Base-by-base conservation (phyloP, 2,797 vertebrate species). In the Hybognathus amarus region DNA sequence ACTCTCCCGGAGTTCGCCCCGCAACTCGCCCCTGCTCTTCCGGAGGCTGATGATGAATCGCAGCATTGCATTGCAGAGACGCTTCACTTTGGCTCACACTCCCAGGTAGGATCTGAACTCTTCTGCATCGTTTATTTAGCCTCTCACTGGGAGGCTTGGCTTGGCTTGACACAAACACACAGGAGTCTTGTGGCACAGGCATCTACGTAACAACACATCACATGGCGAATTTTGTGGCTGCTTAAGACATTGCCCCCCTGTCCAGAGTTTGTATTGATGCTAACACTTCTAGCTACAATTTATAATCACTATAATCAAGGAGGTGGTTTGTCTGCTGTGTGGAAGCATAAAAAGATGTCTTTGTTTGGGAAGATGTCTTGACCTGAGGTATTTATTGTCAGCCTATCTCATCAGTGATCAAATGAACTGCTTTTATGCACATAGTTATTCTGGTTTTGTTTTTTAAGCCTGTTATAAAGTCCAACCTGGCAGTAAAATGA, bases 61-160 rank as follows among this genome's bases (percentile, higher is more conserved):
- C 85, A 96, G 96, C 91, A 95, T 96, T 90, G 94, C 95, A 74
- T 93, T 96, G 80, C 96, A 96, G 94, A 93, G 96, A 83, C 95
- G 94, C 78, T 95, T 95, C 91, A 95, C 94, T 2, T 87, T 95
- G 89, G 94, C 94, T 75, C 93, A 95, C 88, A 94, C 94, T 1
- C 94, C 94, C 91, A 95, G 94, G 94, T 95, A 95, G 80, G 89
- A 80, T 61, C 92, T 90, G 94, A 70, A 50, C 36, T 9, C 7
- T 27, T 80, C 76, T 66, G 61, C 47, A 52, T 78, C 17, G 12
- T 36, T 50, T 64, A 13, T 78, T 66, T 50, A 22, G 61, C 42
- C 2, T 50, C 61, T 66, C 33, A 52, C 77, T 5, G 12, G 42
- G 77, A 79, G 77, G 74, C 67, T 78, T 70, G 5, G 27, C 59